A percentile compares a stretch with the other conserved stretches of the same genome.
phyloP scores from a whole-genome alignment of 2,888 invertebrate species.

The Cheiracanthium punctorium region DNA sequence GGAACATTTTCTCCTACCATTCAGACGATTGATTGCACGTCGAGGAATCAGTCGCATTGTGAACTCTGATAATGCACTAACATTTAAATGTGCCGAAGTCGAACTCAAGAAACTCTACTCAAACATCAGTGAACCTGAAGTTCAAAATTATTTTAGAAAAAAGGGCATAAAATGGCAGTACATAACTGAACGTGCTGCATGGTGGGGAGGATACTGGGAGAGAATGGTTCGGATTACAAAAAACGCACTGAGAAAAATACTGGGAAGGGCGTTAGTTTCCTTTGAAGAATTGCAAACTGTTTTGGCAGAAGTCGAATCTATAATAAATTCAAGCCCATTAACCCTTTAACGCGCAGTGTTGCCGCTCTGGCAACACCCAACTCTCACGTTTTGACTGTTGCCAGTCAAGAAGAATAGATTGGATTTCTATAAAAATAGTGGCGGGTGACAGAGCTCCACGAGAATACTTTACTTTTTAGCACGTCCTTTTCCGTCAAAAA shows the following conservation, averaged over 20 bases:
- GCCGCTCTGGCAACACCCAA: no score
- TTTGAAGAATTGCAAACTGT: conserved; percentile 16
- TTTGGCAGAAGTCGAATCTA: not conserved
- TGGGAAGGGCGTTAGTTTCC: not conserved
- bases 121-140: not conserved
- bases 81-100: not conserved
- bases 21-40: not conserved
- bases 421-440: no score
- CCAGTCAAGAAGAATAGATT: no score
- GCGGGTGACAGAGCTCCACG: no score
- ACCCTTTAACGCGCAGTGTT: no score
- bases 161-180: conserved; percentile 4
- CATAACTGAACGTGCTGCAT: conserved; percentile 1
- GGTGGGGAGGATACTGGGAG: conserved; percentile 26
- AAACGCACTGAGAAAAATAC: not conserved
- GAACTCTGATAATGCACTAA: not conserved
- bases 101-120: not conserved
- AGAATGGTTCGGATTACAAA: conserved; percentile 17
- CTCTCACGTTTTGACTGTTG: no score
- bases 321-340: not conserved
- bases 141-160: not conserved
- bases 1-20: not conserved
- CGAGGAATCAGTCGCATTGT: not conserved
- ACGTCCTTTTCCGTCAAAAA: no score
- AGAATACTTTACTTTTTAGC: no score